These are phyloP conservation scores for Scaptomyza caliginosa DNA, from an alignment of 2,888 invertebrate genomes.

Conservation along the genomic window DNA sequence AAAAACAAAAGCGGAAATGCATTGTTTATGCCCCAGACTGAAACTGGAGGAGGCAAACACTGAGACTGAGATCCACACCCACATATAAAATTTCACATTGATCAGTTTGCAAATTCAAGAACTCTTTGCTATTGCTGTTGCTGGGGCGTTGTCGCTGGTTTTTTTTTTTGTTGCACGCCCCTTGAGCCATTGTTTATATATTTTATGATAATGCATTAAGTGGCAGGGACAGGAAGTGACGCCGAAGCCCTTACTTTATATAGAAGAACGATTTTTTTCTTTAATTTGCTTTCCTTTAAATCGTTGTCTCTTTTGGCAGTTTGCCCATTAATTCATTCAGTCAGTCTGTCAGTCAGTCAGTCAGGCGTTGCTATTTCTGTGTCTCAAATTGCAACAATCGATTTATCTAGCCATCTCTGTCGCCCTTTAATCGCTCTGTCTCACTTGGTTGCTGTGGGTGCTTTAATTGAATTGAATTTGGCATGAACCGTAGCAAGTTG, in stretches of 20 bases:
- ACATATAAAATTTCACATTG: slow-evolving; percentile 34
- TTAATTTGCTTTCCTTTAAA: neutral
- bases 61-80: slow-evolving; percentile 36
- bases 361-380: slow-evolving; percentile 64
- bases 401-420: slow-evolving; percentile 34
- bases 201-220: slow-evolving; percentile 19
- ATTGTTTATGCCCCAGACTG: slow-evolving; percentile 59
- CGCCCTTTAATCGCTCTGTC: too few relatives aligned
- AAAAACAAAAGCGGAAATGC: slow-evolving; percentile 74
- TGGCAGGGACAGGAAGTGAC: slow-evolving; percentile 43
- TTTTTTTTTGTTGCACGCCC: slow-evolving; percentile 27
- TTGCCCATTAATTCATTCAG: slow-evolving; percentile 73
- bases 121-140: neutral
- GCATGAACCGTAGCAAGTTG: slow-evolving; percentile 44
- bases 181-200: slow-evolving; percentile 43
- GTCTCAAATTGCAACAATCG: slow-evolving; percentile 78
- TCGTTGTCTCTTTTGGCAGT: slow-evolving; percentile 54
- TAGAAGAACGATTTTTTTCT: neutral
- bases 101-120: slow-evolving; percentile 18
- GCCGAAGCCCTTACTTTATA: slow-evolving; percentile 44
- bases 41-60: slow-evolving; percentile 1
- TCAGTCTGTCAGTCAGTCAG: slow-evolving; percentile 60
- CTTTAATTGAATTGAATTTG: slow-evolving; percentile 76
- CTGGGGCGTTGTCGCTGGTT: slow-evolving; percentile 61
- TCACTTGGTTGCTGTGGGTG: slow-evolving; percentile 53